phyloP scores from a whole-genome alignment of 2,113 vertebrate species.

The Paedocypris sp. region DNA sequence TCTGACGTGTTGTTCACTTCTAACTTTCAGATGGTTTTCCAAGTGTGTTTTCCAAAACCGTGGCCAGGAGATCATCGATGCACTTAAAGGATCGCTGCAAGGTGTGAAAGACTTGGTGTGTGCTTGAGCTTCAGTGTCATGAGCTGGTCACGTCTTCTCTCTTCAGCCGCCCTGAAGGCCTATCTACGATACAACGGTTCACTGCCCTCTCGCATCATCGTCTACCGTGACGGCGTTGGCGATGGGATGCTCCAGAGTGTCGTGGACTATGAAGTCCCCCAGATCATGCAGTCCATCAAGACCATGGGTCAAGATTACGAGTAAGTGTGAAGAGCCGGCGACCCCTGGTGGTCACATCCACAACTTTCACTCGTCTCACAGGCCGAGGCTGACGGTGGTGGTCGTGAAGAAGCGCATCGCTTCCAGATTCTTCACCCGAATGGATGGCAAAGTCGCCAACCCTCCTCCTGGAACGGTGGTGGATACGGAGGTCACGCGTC shows the following conservation, averaged over 20 bases:
- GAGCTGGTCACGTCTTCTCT: not conserved
- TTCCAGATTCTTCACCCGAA: constrained; percentile 70
- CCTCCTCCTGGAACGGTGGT: constrained; percentile 84
- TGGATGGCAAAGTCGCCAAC: constrained; percentile 65
- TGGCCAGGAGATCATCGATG: constrained; percentile 88
- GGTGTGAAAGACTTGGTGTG: constrained; percentile 43
- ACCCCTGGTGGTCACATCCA: not conserved
- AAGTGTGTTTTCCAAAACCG: constrained; percentile 77
- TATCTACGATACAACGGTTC: constrained; percentile 69
- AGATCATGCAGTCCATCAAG: constrained; percentile 77
- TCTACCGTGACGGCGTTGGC: constrained; percentile 90
- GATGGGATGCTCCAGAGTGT: constrained; percentile 81
- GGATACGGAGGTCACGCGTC: constrained; percentile 80
- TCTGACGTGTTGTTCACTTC: not conserved
- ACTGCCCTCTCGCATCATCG: constrained; percentile 78
- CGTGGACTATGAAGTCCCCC: constrained; percentile 80
- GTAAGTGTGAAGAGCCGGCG: too few species aligned
- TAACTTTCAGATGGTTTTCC: constrained; percentile 78
- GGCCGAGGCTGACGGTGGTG: constrained; percentile 79
- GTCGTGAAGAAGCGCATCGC: constrained; percentile 88
- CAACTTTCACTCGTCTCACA: constrained; percentile 31
- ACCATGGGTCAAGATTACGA: constrained; percentile 69
- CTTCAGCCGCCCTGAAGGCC: constrained; percentile 68
- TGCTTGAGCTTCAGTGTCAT: not conserved
- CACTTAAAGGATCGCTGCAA: constrained; percentile 76